A percentile compares a stretch with the other conserved stretches of the same genome.
Evolutionary conservation across 2,797 vertebrate genomes (phyloP).

Genomic region (Acrossocheilus fasciatus): DNA sequence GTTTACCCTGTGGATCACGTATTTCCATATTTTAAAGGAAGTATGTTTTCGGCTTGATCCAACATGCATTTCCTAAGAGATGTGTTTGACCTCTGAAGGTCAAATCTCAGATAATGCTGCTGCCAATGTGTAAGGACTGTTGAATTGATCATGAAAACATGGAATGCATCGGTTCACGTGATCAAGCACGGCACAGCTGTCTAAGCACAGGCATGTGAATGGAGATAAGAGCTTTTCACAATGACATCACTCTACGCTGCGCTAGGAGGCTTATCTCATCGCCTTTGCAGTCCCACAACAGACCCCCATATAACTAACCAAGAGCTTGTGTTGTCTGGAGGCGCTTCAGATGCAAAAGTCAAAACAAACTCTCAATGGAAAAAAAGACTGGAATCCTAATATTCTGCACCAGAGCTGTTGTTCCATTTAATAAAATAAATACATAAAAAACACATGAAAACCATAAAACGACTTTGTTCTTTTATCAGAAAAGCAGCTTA

Average conservation of each 20-base stretch:
- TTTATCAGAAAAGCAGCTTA: not conserved
- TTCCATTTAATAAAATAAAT: not conserved
- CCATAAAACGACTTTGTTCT: not conserved
- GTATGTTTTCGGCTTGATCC: not conserved
- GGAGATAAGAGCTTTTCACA: conserved; percentile 40
- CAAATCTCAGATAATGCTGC: conserved; percentile 11
- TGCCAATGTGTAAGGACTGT: not conserved
- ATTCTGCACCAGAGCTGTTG: not conserved
- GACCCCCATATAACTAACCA: conserved; percentile 40
- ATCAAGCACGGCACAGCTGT: conserved; percentile 27
- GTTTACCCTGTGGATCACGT: not conserved
- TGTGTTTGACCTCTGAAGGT: conserved; percentile 16
- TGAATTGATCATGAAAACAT: conserved; percentile 32
- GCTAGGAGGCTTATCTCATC: conserved; percentile 26
- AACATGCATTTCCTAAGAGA: not conserved
- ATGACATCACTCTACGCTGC: conserved; percentile 22
- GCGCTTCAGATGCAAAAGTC: not conserved
- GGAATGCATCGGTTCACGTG: conserved; percentile 27
- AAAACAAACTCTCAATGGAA: conserved; percentile 1
- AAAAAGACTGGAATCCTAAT: conserved; percentile 5
- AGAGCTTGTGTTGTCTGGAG: conserved; percentile 18
- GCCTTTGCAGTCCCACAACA: conserved; percentile 24
- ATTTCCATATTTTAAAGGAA: conserved; percentile 18
- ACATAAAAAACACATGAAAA: not conserved
- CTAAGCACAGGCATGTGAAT: conserved; percentile 15